phyloP scores from a whole-genome alignment of 2,113 vertebrate genomes.

The Pterocles orientalis region DNA sequence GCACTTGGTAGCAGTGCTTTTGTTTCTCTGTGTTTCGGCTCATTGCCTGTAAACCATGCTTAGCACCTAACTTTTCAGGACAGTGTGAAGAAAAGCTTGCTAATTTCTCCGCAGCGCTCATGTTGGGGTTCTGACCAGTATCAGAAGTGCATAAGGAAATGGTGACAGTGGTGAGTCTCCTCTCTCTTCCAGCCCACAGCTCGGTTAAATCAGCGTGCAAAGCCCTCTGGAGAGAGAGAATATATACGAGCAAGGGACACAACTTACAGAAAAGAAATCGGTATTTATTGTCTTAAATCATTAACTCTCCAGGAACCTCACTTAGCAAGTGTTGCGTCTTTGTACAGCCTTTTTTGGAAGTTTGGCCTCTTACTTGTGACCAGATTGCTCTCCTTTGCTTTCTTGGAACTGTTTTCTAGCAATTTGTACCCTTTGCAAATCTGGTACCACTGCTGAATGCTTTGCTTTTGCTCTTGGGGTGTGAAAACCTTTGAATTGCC shows the following conservation, averaged over 20 bases:
- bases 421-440: not conserved
- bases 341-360: not conserved
- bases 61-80: not conserved
- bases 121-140: not conserved
- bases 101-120: not conserved
- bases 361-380: not conserved
- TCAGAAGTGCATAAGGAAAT: not conserved
- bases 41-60: not conserved
- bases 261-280: not conserved
- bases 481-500: not conserved
- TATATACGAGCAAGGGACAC: rapidly evolving
- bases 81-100: not conserved
- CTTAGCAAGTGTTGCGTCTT: not conserved
- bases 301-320: not conserved
- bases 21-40: not conserved
- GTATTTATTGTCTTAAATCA: not conserved
- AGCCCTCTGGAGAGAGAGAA: not conserved
- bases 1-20: not conserved
- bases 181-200: not conserved
- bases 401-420: not conserved
- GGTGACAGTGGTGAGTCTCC: not conserved
- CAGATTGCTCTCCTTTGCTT: not conserved
- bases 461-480: not conserved
- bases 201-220: rapidly evolving
- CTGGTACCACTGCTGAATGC: not conserved